Conservation (phyloP, 2,888 invertebrate species). For the Strigamia transsilvanica region DNA sequence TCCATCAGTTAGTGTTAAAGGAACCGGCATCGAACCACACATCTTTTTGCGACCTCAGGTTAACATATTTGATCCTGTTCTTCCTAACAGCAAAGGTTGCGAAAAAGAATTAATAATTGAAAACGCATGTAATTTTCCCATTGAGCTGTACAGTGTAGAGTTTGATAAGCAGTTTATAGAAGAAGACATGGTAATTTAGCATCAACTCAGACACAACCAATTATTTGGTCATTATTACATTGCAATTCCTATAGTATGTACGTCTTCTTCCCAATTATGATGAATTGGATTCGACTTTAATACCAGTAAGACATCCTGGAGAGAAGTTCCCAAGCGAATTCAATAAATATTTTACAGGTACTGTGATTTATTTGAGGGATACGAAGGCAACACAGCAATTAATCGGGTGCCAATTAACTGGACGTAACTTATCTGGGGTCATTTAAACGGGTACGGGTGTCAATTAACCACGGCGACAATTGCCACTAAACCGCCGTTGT, state of each 20-base stretch:
- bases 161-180: conserved; percentile 66
- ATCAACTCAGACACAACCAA: no score
- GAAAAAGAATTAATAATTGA: conserved; percentile 71
- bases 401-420: no score
- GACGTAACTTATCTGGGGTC: no score
- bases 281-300: background rate
- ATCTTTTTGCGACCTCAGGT: conserved; percentile 59
- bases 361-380: no score
- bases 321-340: background rate
- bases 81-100: conserved; percentile 72
- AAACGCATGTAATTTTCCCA: conserved; percentile 73
- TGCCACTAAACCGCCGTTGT: no score
- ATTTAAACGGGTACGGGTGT: no score
- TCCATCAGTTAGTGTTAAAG: conserved; percentile 56
- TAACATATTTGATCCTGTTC: conserved; percentile 71
- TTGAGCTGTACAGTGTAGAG: conserved; percentile 76
- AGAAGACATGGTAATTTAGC: conserved; percentile 64
- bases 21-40: conserved; percentile 64
- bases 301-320: background rate
- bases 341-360: background rate
- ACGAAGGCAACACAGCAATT: no score
- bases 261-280: background rate
- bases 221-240: no score
- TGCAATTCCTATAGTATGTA: background rate
- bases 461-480: no score